Conservation (phyloP, 1,140 invertebrate genomes). For the Musca domestica region DNA sequence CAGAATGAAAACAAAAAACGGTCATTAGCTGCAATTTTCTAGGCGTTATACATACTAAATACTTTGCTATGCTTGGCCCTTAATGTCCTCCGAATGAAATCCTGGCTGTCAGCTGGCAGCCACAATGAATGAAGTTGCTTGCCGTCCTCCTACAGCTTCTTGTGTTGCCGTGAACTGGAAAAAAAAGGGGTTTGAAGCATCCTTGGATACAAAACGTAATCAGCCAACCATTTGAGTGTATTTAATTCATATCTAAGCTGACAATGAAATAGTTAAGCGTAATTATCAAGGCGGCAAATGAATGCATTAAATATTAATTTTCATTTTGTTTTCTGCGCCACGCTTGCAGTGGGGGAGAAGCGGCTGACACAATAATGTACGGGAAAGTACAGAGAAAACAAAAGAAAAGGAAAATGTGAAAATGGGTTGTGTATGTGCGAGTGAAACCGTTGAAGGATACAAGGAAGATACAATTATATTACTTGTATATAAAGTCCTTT, state of each 20-base stretch:
- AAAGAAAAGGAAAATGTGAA: too few species aligned
- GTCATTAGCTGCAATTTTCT: slow-evolving; percentile 23
- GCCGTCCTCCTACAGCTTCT: neutral
- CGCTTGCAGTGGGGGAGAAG: neutral
- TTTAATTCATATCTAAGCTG: slow-evolving; percentile 28
- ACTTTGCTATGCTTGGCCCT: neutral
- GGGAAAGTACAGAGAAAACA: too few species aligned
- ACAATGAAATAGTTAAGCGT: slow-evolving; percentile 47
- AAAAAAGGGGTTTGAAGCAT: neutral
- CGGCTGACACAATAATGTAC: too few species aligned
- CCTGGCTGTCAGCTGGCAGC: too few species aligned
- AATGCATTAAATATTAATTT: slow-evolving; percentile 39
- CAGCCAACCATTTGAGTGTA: slow-evolving; percentile 8
- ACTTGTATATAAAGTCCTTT: too few species aligned
- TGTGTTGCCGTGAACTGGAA: neutral
- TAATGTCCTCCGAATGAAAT: neutral
- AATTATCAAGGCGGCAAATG: slow-evolving; percentile 42
- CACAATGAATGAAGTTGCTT: neutral
- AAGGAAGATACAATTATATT: too few species aligned
- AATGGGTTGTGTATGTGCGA: too few species aligned
- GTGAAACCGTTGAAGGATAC: too few species aligned
- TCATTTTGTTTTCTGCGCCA: neutral
- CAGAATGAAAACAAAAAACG: neutral
- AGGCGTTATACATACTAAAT: slow-evolving; percentile 23
- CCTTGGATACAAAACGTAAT: too few species aligned